phyloP scores from a whole-genome alignment of 2,113 vertebrate genomes.

The Xiphorhynchus elegans region DNA sequence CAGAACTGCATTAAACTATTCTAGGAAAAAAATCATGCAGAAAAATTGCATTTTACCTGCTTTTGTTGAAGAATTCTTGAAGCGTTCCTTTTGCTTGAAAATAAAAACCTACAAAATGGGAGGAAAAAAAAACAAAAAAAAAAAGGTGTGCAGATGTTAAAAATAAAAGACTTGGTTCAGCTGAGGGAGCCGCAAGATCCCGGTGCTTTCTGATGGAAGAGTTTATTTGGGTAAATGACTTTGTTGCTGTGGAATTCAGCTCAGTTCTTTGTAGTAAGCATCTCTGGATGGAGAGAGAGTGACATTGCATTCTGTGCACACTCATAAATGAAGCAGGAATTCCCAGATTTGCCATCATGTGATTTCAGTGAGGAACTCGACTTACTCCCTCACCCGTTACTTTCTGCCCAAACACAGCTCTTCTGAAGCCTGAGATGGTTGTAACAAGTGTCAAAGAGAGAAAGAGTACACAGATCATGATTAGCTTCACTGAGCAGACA shows the following conservation, averaged over 20 bases:
- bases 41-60: constrained; percentile 53
- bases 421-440: background rate
- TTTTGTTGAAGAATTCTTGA: constrained; percentile 31
- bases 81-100: background rate
- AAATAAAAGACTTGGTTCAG: background rate
- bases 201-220: background rate
- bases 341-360: constrained; percentile 68
- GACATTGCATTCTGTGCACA: constrained; percentile 27
- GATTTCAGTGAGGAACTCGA: constrained; percentile 53
- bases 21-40: background rate
- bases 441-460: background rate
- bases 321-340: constrained; percentile 68
- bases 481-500: background rate
- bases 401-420: constrained; percentile 18
- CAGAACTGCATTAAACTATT: background rate
- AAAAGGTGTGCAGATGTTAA: background rate
- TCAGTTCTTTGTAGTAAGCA: constrained; percentile 51
- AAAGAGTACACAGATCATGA: background rate
- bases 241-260: background rate
- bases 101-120: background rate
- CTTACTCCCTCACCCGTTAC: constrained; percentile 11
- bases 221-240: background rate
- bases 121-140: background rate
- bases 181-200: background rate
- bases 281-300: constrained; percentile 39